Evolutionary conservation across 53 echinoderm and acorn worm genomes (phyloP).

Genomic region (Arbacia lixula): DNA sequence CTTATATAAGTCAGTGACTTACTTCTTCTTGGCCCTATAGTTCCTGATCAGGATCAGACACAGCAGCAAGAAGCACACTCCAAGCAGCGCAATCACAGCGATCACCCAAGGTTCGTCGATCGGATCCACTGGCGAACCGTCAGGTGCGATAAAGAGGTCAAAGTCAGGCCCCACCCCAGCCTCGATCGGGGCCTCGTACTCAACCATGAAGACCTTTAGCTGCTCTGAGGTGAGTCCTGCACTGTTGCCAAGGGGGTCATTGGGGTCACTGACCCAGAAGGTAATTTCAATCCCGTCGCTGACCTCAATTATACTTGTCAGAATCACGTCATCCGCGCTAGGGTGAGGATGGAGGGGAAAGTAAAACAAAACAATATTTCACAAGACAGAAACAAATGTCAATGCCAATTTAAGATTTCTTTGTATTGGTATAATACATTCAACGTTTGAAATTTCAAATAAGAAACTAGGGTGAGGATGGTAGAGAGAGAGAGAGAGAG

Average conservation of each 20-base stretch:
- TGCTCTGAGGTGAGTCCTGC: conserved; percentile 74
- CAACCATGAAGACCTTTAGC: conserved; percentile 54
- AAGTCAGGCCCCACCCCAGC: conserved; percentile 55
- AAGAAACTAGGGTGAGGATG: not conserved
- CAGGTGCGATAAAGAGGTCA: conserved; percentile 48
- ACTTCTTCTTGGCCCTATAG: too few relatives aligned
- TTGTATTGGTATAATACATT: too few relatives aligned
- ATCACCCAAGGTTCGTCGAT: conserved; percentile 79
- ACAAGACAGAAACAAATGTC: not conserved
- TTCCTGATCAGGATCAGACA: conserved; percentile 65
- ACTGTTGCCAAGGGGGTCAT: conserved; percentile 52
- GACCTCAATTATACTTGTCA: conserved; percentile 52
- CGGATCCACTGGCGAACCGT: not conserved
- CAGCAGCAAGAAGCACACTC: conserved; percentile 65
- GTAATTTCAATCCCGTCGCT: conserved; percentile 72
- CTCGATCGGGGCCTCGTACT: conserved; percentile 52
- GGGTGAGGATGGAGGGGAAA: not conserved
- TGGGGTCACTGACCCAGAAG: conserved; percentile 88
- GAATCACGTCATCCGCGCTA: conserved; percentile 65
- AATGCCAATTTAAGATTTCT: not conserved
- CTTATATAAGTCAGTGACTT: too few relatives aligned
- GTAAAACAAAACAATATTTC: too few relatives aligned
- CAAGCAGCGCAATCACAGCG: conserved; percentile 51
- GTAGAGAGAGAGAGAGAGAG: not conserved
- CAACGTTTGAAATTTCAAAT: not conserved